phyloP scores from a whole-genome alignment of 2,113 vertebrate genomes.

The Takifugu flavidus region DNA sequence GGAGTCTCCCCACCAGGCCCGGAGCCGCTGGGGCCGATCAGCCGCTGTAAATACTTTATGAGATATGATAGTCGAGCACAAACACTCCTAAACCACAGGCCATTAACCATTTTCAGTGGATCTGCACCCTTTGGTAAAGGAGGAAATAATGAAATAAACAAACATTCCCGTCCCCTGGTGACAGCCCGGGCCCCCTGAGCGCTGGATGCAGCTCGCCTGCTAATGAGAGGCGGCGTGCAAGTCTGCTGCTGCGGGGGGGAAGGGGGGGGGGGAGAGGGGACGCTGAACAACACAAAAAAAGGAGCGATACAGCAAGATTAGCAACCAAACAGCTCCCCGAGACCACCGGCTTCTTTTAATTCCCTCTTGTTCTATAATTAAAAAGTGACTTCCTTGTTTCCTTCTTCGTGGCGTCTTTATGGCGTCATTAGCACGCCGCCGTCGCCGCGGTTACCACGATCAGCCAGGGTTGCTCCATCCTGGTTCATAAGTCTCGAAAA shows the following conservation, averaged over 20 bases:
- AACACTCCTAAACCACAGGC: constrained; percentile 72
- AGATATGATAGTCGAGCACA: constrained; percentile 73
- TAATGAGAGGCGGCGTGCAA: constrained; percentile 60
- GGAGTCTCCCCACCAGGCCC: constrained; percentile 62
- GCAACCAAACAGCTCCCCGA: constrained; percentile 35
- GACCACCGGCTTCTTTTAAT: constrained; percentile 7
- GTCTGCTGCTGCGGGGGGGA: constrained; percentile 36
- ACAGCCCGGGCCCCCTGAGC: constrained; percentile 52
- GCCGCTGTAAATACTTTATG: constrained; percentile 74
- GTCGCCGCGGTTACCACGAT: constrained; percentile 13
- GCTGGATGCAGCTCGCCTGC: constrained; percentile 54
- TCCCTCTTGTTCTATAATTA: constrained; percentile 4
- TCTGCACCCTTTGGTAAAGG: constrained; percentile 69
- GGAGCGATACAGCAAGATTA: constrained; percentile 46
- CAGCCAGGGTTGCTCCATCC: constrained; percentile 34
- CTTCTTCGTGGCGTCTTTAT: constrained; percentile 52
- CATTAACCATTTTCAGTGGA: constrained; percentile 66
- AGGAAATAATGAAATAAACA: constrained; percentile 74
- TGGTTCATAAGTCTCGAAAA: constrained; percentile 39
- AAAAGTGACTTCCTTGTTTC: constrained; percentile 35
- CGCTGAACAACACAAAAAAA: constrained; percentile 6
- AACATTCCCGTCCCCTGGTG: constrained; percentile 64
- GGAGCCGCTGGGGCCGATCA: constrained; percentile 70
- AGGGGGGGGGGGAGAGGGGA: background rate
- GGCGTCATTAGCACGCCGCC: constrained; percentile 28